A percentile compares a stretch with the other conserved stretches of the same genome.
phyloP scores from a whole-genome alignment of 2,888 invertebrate genomes.

The Helleia helle region DNA sequence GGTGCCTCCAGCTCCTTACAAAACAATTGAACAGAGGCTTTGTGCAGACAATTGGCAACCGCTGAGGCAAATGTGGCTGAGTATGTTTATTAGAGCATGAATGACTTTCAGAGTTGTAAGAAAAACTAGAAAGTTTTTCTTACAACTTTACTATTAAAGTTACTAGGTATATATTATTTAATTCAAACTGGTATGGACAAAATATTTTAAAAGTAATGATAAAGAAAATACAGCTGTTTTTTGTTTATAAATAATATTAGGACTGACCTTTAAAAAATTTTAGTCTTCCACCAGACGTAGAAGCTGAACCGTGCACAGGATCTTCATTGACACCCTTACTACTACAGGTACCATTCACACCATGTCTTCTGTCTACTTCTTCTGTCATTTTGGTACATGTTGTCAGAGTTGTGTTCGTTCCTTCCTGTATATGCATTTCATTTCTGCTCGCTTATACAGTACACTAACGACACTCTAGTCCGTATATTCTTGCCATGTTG shows the following conservation, averaged over 20 bases:
- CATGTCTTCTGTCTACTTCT: constrained; percentile 82
- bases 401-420: constrained; percentile 79
- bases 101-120: constrained; percentile 71
- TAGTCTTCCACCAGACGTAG: constrained; percentile 80
- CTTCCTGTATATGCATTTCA: constrained; percentile 80
- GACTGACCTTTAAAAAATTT: constrained; percentile 85
- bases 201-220: too few relatives aligned
- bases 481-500: constrained; percentile 63
- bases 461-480: constrained; percentile 64
- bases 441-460: constrained; percentile 70
- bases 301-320: constrained; percentile 55
- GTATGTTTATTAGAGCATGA: constrained; percentile 69
- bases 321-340: constrained; percentile 68
- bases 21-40: constrained; percentile 60
- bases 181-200: too few relatives aligned
- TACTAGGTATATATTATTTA: background rate
- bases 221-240: background rate
- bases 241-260: too few relatives aligned
- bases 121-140: too few relatives aligned
- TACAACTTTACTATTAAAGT: constrained; percentile 10
- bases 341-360: constrained; percentile 80
- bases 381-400: constrained; percentile 79
- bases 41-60: constrained; percentile 54
- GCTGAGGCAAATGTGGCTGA: constrained; percentile 50
- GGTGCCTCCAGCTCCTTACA: constrained; percentile 46